These are phyloP conservation scores for Crocuta crocuta DNA, from an alignment of 2,113 vertebrate species.

Conservation along the genomic window DNA sequence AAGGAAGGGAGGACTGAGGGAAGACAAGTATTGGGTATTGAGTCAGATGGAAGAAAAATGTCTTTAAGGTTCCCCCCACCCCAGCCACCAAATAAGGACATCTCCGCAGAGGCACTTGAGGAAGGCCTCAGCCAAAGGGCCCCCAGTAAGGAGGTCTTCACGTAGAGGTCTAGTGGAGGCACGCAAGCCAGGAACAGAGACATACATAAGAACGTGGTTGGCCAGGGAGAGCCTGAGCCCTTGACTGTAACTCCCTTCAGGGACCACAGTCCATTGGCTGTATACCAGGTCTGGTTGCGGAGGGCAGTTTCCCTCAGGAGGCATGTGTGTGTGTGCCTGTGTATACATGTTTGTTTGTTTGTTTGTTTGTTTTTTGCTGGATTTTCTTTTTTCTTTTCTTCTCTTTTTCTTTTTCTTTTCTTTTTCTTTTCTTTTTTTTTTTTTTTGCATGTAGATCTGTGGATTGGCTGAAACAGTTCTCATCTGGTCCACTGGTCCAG, in stretches of 20 bases:
- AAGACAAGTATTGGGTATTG: not conserved
- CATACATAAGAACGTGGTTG: not conserved
- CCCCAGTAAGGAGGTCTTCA: not conserved
- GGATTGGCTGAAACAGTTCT: not conserved
- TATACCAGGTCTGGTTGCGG: not conserved
- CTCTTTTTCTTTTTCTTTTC: too few species aligned
- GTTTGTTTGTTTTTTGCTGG: too few species aligned
- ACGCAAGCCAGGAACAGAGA: not conserved
- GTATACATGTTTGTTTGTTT: too few species aligned
- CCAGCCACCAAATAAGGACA: not conserved
- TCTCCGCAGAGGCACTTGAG: not conserved
- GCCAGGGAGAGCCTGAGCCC: not conserved
- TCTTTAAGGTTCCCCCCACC: not conserved
- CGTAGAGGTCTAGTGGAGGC: not conserved
- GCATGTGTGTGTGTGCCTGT: too few species aligned
- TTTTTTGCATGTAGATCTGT: not conserved
- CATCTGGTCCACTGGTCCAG: not conserved
- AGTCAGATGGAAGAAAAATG: not conserved
- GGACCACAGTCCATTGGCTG: not conserved
- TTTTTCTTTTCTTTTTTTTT: not conserved
- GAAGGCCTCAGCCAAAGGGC: not conserved
- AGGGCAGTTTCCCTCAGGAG: not conserved
- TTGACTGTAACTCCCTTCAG: not conserved
- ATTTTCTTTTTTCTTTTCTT: too few species aligned
- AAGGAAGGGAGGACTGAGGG: not conserved